phyloP scores from a whole-genome alignment of 2,888 invertebrate species.

The Lomographa bimaculata region DNA sequence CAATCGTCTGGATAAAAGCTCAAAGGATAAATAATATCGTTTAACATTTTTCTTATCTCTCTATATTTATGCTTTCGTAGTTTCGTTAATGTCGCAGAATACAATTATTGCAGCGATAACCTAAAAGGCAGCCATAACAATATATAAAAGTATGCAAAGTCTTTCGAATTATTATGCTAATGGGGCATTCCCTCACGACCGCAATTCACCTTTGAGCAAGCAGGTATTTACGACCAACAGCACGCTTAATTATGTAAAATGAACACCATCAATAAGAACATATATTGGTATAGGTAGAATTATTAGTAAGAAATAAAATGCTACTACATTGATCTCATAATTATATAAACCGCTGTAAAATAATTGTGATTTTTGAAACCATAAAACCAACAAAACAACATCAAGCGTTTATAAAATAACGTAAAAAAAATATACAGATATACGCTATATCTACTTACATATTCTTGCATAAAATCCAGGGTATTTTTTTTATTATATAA shows the following conservation, averaged over 20 bases:
- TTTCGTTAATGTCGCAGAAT: constrained; percentile 36
- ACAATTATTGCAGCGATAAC: constrained; percentile 42
- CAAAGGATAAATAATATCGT: constrained; percentile 5
- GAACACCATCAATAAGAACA: neutral
- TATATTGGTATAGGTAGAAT: too few relatives aligned
- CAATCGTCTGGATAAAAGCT: constrained; percentile 9
- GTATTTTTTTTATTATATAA: too few relatives aligned
- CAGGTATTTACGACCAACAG: constrained; percentile 39
- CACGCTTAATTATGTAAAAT: constrained; percentile 23
- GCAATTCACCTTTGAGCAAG: constrained; percentile 51
- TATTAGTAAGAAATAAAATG: too few relatives aligned
- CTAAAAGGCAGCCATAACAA: constrained; percentile 48
- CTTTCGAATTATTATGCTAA: constrained; percentile 59
- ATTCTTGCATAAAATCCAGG: too few relatives aligned
- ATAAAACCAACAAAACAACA: too few relatives aligned
- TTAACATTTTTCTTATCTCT: constrained; percentile 16
- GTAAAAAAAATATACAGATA: too few relatives aligned
- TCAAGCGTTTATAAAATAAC: too few relatives aligned
- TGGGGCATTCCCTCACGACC: constrained; percentile 45
- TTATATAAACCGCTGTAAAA: too few relatives aligned
- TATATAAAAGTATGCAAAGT: constrained; percentile 59
- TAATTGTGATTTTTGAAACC: too few relatives aligned
- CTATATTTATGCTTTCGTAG: constrained; percentile 31
- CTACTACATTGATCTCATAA: too few relatives aligned
- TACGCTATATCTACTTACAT: too few relatives aligned